Conservation (phyloP, 2,113 vertebrate species). For the Podarcis raffonei region DNA sequence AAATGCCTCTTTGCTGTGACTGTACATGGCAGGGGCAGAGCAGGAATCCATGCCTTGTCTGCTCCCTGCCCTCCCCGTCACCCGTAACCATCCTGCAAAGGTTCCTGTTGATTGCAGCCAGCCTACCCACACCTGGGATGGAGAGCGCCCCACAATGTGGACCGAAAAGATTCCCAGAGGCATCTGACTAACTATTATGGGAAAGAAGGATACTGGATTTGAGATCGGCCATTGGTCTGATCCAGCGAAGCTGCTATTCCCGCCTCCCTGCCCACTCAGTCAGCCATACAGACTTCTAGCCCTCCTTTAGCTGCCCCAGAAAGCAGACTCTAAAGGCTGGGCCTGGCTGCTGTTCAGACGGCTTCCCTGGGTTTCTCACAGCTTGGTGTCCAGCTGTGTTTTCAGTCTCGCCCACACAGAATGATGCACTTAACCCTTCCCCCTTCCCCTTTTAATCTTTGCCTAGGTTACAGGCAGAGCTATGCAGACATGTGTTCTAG, state of each 20-base stretch:
- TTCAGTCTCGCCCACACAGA: neutral
- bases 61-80: no score
- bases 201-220: no score
- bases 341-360: neutral
- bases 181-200: no score
- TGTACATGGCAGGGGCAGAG: no score
- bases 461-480: neutral
- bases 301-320: neutral
- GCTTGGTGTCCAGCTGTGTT: neutral
- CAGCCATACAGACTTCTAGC: neutral
- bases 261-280: neutral
- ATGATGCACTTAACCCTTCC: neutral
- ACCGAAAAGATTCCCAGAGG: no score
- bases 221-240: neutral
- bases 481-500: neutral
- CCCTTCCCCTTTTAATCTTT: no score
- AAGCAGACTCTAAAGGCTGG: neutral
- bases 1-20: neutral
- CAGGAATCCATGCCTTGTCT: no score
- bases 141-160: neutral
- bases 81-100: neutral
- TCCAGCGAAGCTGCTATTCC: neutral
- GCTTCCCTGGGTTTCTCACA: neutral
- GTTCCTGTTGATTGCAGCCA: neutral
- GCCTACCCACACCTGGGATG: neutral